These are phyloP conservation scores for Sarotherodon lohbergeri DNA, from an alignment of 2,113 vertebrate genomes.

Conservation along the genomic window DNA sequence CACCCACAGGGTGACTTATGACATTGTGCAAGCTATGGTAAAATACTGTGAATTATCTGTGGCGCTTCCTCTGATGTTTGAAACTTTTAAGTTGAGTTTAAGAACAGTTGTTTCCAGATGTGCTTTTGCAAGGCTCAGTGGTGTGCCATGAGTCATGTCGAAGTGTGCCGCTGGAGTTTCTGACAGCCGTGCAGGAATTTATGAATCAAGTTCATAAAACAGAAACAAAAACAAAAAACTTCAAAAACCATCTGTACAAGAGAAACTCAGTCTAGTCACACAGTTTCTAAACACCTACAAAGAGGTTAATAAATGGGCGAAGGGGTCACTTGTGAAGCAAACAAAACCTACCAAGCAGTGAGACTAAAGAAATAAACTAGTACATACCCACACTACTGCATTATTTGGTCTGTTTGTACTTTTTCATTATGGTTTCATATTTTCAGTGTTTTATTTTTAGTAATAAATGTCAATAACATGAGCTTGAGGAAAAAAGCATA, in stretches of 20 bases:
- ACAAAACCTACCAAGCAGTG: not conserved
- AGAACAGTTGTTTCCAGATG: not conserved
- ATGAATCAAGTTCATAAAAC: not conserved
- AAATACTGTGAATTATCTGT: not conserved
- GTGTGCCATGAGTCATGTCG: not conserved
- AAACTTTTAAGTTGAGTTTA: not conserved
- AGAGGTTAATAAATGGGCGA: not conserved
- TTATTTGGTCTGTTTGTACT: not conserved
- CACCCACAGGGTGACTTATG: not conserved
- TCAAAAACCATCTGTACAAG: not conserved
- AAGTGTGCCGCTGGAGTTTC: not conserved
- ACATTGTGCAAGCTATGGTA: not conserved
- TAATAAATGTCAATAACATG: not conserved
- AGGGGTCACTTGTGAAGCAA: not conserved
- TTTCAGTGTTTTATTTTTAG: not conserved
- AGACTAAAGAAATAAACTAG: not conserved
- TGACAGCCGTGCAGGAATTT: not conserved
- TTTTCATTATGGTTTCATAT: not conserved
- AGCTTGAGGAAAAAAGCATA: too few relatives aligned
- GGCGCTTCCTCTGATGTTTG: not conserved
- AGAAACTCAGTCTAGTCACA: not conserved
- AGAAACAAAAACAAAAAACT: fast-evolving
- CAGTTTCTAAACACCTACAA: not conserved
- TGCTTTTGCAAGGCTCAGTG: not conserved
- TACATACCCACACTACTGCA: too few relatives aligned